Evolutionary conservation across 2,888 invertebrate species (phyloP), one percentile per base, ranked within the genome.

Genomic region (Pantelozetes paolii): DNA sequence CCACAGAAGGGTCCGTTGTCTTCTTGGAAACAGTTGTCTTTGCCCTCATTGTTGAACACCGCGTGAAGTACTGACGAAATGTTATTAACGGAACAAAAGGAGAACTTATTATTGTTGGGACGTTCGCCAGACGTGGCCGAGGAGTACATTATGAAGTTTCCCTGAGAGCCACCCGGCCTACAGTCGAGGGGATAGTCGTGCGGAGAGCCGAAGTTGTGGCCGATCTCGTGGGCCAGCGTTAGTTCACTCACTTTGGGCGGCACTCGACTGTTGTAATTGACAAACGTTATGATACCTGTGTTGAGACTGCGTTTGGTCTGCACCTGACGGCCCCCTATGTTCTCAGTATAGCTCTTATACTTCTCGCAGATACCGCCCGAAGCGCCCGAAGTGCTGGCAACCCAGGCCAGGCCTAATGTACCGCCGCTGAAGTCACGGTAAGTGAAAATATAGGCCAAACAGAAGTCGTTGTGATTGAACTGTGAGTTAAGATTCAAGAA

Each of bases 141-240:
- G 20, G 97, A 95, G 84, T 97, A 99, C 99, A 99, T 99, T 80
- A 99, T 99, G 84, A 88, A 99, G 86, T 99, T 99, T 74, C 99
- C 99, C 77, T 88, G 89, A 45, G 90, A 86, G 11, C 95, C 92
- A 75, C 95, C 94, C 0, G 96, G 93, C 76, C 94, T 87, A 82
- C 92, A 93, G 80, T 93, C 91, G 36, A 75, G 67, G 0, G 94
- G 94, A 83, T 90, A 94, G 84, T 97, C 96, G 83, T 97, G 96
- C 82, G 96, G 96, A 75, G 95, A 95, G 75, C 99, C 98, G 83
- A 99, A 99, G 84, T 99, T 99, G 82, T 99, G 99, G 2, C 99
- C 99, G 79, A 87, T 84, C 84, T 99, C 99, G 83, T 99, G 99
- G 0, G 99, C 99, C 78, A 99, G 85, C 0, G 98, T 99, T 76